Base-by-base conservation (phyloP, 92 coral and sea anemone species). In the Palythoa heliodiscus region DNA sequence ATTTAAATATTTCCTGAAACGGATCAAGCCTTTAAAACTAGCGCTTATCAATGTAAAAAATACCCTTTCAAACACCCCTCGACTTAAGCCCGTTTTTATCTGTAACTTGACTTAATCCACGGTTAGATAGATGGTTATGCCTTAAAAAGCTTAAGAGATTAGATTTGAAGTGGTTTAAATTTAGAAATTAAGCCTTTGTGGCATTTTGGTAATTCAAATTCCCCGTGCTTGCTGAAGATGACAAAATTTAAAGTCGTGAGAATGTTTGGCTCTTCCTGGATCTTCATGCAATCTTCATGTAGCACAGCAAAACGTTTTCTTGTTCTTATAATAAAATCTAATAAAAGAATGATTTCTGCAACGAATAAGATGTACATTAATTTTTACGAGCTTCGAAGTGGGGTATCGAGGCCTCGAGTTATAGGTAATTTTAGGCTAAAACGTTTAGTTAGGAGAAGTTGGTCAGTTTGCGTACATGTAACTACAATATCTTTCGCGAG, bases 131-230 rank as follows among this genome's bases (percentile, higher is more conserved):
- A 50, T 80, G 23, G 64, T 66, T 43, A 43, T 47, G 47, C 20
- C 84, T 4, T 52, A 66, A 80, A 63, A 64, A 50, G 73, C 57
- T 80, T 80, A 48, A 63, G 52, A 52, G 84, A 80, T 80, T 80
- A 63, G 43, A 43, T 13, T 11, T 80, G 74, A 80, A 80, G 84
- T 80, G 84, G 74, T 43, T 80, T 66, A 23, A 80, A 60, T 80
- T 80, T 80, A 47, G 84, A 14, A 63, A 15, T 66, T 64, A 64
- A 37, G 24, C 60, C n/a, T 17, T 43, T 40, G 74, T 80, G 22
- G 29, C 40, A 64, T 37, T 66, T 29, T 4, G 37, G 63, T 13
- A 9, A 39, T 29, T 23, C 14, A 11, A 67, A 61, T 25, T 16
- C 16, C 14, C 10, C 22, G 23, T 63, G 58, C 47, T 79, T 17